A percentile compares a stretch with the other conserved stretches of the same genome.
These are phyloP conservation scores for Chloroceryle aenea DNA, from an alignment of 2,113 vertebrate species.

Conservation along the genomic window DNA sequence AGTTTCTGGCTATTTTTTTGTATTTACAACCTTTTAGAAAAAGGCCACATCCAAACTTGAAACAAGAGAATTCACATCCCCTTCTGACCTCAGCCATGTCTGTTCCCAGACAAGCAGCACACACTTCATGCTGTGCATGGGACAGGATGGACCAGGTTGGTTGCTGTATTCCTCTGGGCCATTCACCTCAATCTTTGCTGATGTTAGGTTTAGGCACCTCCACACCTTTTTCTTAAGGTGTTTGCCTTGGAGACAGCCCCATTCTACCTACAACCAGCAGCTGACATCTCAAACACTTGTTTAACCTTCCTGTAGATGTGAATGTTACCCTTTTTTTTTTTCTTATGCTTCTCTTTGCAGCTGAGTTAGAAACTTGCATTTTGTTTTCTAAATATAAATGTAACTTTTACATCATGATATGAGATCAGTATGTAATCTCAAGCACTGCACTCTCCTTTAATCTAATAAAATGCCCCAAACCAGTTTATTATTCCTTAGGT, in stretches of 20 bases:
- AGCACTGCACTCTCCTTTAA: not conserved
- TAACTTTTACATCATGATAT: not conserved
- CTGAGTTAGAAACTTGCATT: not conserved
- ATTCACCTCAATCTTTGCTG: not conserved
- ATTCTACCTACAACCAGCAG: not conserved
- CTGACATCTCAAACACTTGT: not conserved
- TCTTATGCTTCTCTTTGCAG: not conserved
- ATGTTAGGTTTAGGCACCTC: rapidly evolving
- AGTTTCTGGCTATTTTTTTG: not conserved
- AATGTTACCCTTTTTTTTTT: not conserved
- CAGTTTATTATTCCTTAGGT: not conserved
- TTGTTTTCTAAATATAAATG: not conserved
- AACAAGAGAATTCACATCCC: not conserved
- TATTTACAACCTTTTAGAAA: not conserved
- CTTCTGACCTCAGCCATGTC: not conserved
- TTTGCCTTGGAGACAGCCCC: not conserved
- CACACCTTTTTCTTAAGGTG: not conserved
- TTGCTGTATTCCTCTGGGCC: not conserved
- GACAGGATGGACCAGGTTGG: not conserved
- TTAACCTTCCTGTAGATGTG: not conserved
- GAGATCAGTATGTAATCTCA: not conserved
- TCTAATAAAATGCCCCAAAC: not conserved
- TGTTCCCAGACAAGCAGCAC: not conserved
- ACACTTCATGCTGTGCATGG: not conserved
- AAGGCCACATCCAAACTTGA: not conserved